These are phyloP conservation scores for Phoronis australis DNA, from an alignment of 2,888 invertebrate genomes.

Conservation along the genomic window DNA sequence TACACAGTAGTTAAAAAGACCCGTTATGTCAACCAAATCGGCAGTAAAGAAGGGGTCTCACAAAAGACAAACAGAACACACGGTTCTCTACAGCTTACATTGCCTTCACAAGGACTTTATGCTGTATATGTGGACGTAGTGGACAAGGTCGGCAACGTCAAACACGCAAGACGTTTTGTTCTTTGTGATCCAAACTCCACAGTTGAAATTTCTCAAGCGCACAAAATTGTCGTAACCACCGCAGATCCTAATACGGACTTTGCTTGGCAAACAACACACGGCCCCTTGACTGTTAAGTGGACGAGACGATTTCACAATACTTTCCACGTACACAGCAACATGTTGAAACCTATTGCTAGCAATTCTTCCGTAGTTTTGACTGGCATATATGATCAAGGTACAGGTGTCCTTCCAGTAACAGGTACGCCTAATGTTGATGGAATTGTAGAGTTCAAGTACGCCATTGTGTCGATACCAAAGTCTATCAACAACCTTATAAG, in stretches of 20 bases:
- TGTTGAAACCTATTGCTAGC: constrained; percentile 11
- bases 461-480: no score
- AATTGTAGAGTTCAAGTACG: constrained; percentile 11
- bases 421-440: constrained; percentile 21
- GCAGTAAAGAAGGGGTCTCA: no score
- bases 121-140: constrained; percentile 16
- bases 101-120: no score
- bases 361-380: constrained; percentile 10
- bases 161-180: constrained; percentile 17
- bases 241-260: constrained; percentile 11
- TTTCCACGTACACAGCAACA: constrained; percentile 8
- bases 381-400: constrained; percentile 18
- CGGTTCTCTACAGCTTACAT: no score
- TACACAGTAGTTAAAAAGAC: no score
- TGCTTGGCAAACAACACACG: constrained; percentile 20
- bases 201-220: constrained; percentile 2
- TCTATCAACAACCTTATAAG: no score
- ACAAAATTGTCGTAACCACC: constrained; percentile 9
- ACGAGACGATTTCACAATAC: constrained; percentile 15
- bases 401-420: constrained; percentile 14
- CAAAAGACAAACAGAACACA: no score
- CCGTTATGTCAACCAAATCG: no score
- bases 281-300: constrained; percentile 15
- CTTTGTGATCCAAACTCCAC: constrained; percentile 19
- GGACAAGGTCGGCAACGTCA: constrained; percentile 18